Evolutionary conservation across 2,888 invertebrate species (phyloP), one percentile per base, ranked within the genome.

Genomic region (Drosophila siamana): DNA sequence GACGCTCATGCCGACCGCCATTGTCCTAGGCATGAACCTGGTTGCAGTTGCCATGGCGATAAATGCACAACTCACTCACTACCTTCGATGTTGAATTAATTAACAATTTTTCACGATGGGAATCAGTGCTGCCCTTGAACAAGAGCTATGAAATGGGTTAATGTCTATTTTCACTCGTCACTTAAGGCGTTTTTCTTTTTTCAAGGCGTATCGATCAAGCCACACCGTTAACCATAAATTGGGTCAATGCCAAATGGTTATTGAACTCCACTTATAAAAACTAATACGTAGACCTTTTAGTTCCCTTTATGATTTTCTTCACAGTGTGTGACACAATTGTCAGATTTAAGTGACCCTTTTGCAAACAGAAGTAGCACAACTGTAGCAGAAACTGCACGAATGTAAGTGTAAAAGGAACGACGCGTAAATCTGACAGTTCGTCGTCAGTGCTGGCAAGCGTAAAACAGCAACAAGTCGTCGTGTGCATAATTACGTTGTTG

Each of bases 201-300:
- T 46, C 19, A 19, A 19, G 1, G 19, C 19, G 19, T 19, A 26
- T 13, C 28, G 24, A 46, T 26, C 4, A 26, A 48, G 22, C 24
- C 38, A 46, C 41, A 7, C 26, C 15, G 22, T 2, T 36, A 15
- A 9, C 16, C 11, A 43, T n/a, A 6, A 86, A 78, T 60, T 80
- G 54, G 67, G 89, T 84, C 87, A 84, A 87, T 83, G 82, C 38
- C 73, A 78, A 56, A 9, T 36, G 68, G 67, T 78, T 68, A 57
- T 78, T 80, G 69, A 84, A 80, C 78, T 69, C 47, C 16, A 30
- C 44, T n/a, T n/a, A 19, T 19, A 19, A 2, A 19, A 36, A 30
- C 19, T 51, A 52, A 48, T 50, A 16, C 19, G 4, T 4, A 2
- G 26, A 38, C 40, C 47, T 19, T 48, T 60, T 16, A 40, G 22